A percentile compares a stretch with the other conserved stretches of the same genome.
phyloP scores from a whole-genome alignment of 1,140 invertebrate genomes.

The Drosophila melanogaster region Release_6_plus_ISO1_MT NT_033777.3:4324501-4325000 shows the following conservation, averaged over 20 bases:
- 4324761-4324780: constrained; percentile 85
- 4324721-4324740: constrained; percentile 85
- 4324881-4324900: constrained; percentile 73
- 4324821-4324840: not conserved
- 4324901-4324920: constrained; percentile 78
- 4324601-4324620: constrained; percentile 90
- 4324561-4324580: not conserved
- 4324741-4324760: constrained; percentile 87
- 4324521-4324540: not conserved
- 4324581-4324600: constrained; percentile 87
- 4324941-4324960: constrained; percentile 79
- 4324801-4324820: constrained; percentile 75
- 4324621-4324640: constrained; percentile 90
- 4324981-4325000: constrained; percentile 69
- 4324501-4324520: constrained; percentile 83
- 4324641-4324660: constrained; percentile 89
- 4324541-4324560: not conserved
- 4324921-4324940: constrained; percentile 77
- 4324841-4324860: no score
- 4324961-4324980: constrained; percentile 68
- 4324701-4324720: not conserved
- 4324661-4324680: constrained; percentile 85
- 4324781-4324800: constrained; percentile 78
- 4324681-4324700: no score
- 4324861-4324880: constrained; percentile 52